Percentiles rank a stretch among this genome's conserved stretches.
These are phyloP conservation scores for Cotesia vestalis DNA, from an alignment of 1,140 invertebrate species.

Conservation along the genomic window DNA sequence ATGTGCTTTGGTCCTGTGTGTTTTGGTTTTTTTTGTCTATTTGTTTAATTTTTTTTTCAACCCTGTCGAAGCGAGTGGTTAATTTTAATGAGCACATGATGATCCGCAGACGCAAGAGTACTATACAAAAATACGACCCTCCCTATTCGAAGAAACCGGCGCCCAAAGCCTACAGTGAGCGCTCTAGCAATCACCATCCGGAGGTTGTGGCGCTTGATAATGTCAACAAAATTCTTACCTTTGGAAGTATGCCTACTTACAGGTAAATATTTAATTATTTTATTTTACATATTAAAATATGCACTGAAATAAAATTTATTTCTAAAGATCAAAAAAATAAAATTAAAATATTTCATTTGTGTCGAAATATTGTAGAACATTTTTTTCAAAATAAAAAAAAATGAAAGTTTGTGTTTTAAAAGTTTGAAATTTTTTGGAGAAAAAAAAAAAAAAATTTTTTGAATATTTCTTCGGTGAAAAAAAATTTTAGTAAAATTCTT, in stretches of 20 bases:
- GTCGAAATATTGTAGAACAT: too few species aligned
- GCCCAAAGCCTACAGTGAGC: slow-evolving; percentile 73
- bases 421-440: too few species aligned
- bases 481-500: too few species aligned
- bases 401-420: too few species aligned
- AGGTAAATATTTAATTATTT: slow-evolving; percentile 69
- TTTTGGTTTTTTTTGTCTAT: slow-evolving; percentile 29
- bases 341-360: too few species aligned
- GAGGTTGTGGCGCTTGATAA: slow-evolving; percentile 77
- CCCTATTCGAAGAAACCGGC: slow-evolving; percentile 85
- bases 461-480: too few species aligned
- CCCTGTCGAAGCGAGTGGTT: slow-evolving; percentile 14
- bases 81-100: slow-evolving; percentile 48
- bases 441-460: too few species aligned
- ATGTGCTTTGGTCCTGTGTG: slow-evolving; percentile 53
- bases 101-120: slow-evolving; percentile 80
- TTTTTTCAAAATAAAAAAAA: too few species aligned
- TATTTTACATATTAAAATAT: too few species aligned
- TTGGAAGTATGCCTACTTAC: slow-evolving; percentile 81
- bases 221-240: slow-evolving; percentile 81
- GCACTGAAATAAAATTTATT: too few species aligned
- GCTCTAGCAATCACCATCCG: slow-evolving; percentile 70
- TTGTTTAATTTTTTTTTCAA: not conserved
- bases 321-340: too few species aligned
- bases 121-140: slow-evolving; percentile 85